These are phyloP conservation scores for Sebastes trivittatus DNA, from an alignment of 2,797 vertebrate species.

Conservation along the genomic window DNA sequence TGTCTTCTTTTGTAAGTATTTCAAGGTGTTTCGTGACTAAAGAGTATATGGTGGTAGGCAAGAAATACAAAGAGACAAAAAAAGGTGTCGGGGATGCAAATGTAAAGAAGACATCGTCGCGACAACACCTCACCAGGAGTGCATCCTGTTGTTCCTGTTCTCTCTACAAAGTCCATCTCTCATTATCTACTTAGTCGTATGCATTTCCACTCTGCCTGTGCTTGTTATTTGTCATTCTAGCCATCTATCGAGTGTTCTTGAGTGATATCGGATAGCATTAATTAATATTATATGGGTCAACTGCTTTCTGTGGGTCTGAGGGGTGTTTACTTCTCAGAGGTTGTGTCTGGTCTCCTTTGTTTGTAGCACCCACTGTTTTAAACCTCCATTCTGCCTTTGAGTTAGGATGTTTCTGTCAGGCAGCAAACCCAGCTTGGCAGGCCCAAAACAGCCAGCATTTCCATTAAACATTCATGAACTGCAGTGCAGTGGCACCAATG, in stretches of 20 bases:
- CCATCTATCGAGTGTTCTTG: not conserved
- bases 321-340: conserved; percentile 54
- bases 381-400: conserved; percentile 63
- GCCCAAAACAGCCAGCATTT: conserved; percentile 67
- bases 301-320: conserved; percentile 34
- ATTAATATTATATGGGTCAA: conserved; percentile 19
- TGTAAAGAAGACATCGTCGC: not conserved
- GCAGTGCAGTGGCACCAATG: conserved; percentile 70
- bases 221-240: not conserved
- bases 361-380: conserved; percentile 47
- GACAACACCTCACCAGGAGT: not conserved
- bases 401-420: conserved; percentile 68
- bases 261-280: not conserved
- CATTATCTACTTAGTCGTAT: not conserved
- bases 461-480: conserved; percentile 82
- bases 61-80: conserved; percentile 1
- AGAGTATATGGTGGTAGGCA: not conserved
- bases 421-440: conserved; percentile 62
- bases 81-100: not conserved
- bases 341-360: conserved; percentile 39
- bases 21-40: not conserved
- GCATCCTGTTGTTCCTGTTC: conserved; percentile 22
- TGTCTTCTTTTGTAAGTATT: not conserved
- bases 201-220: not conserved
- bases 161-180: not conserved